Percentiles rank a stretch among this genome's conserved stretches.
Conservation (phyloP, 2,888 invertebrate species). For the Cabera pusaria region DNA sequence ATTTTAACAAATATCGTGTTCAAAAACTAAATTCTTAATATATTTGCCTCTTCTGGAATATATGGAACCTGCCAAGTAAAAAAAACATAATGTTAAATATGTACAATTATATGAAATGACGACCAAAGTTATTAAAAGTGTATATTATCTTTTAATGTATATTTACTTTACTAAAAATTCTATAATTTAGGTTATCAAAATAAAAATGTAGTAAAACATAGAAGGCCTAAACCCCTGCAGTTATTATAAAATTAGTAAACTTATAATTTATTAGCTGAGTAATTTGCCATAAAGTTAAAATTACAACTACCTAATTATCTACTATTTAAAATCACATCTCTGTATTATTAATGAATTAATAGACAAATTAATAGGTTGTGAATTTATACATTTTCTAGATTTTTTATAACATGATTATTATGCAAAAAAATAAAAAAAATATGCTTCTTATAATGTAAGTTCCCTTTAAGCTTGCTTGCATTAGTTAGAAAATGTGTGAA, state of each 20-base stretch:
- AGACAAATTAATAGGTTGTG: constrained; percentile 82
- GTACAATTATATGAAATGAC: constrained; percentile 18
- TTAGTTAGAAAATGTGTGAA: constrained; percentile 30
- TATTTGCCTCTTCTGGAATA: constrained; percentile 30
- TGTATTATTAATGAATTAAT: constrained; percentile 48
- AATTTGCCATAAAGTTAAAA: constrained; percentile 43
- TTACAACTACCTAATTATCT: too few relatives aligned
- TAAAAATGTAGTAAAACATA: constrained; percentile 27
- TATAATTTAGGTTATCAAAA: too few relatives aligned
- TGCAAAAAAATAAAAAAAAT: constrained; percentile 47
- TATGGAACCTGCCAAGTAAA: constrained; percentile 33
- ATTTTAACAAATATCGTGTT: constrained; percentile 20
- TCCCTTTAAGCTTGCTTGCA: constrained; percentile 56
- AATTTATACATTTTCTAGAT: constrained; percentile 82
- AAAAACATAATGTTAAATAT: constrained; percentile 29
- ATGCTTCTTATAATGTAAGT: constrained; percentile 42
- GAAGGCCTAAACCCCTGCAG: constrained; percentile 59
- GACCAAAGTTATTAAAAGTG: constrained; percentile 30
- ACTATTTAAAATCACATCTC: too few relatives aligned
- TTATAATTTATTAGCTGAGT: too few relatives aligned
- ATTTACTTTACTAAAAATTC: too few relatives aligned
- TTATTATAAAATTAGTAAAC: too few relatives aligned
- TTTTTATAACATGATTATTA: constrained; percentile 68
- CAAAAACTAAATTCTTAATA: constrained; percentile 25
- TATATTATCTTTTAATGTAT: constrained; percentile 3